Evolutionary conservation across 1,140 invertebrate species (phyloP), one percentile per base, ranked within the genome.

Genomic region (Drosophila pruinosa): DNA sequence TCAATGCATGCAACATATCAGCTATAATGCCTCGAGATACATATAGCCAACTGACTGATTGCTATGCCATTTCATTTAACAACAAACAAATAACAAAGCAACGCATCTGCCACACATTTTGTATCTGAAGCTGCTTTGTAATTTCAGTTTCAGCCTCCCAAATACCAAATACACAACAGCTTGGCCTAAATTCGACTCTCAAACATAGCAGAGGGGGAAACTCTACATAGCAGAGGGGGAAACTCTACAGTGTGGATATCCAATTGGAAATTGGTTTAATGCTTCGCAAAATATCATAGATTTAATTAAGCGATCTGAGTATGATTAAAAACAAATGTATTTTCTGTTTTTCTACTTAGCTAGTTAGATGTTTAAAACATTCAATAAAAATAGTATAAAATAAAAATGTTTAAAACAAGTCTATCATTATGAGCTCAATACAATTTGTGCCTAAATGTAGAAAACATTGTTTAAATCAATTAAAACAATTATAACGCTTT

Each of bases 91-190:
- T 34, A 57, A 39, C 64, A 63, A 19, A 26, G 17, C 10, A 67
- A 41, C 58, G 7, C 65, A 69, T 53, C 65, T 62, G 64, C 19
- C 47, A 69, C 62, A 43, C 34, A 69, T 62, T 47, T 62, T 62
- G 22, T 28, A 45, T 38, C 26, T n/a, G 19, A 45, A 17, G 28
- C 50, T 54, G 14, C 39, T 47, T 15, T 54, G 28, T 47, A 43
- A 61, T 68, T 68, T 68, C 45, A 39, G 58, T 61, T 68, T 68
- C 39, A 47, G 21, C 53, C 41, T 61, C 48, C 28, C 54, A 63
- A 59, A 48, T 50, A 57, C 22, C n/a, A n/a, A n/a, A 31, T 39
- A 59, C 54, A 59, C 19, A 19, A 59, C 15, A 68, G 64, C 58
- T 54, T 56, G 67, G 39, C 57, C 65, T 43, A 34, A 53, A 69